Base-by-base conservation (phyloP, 2,888 invertebrate species). In the Patella depressa region DNA sequence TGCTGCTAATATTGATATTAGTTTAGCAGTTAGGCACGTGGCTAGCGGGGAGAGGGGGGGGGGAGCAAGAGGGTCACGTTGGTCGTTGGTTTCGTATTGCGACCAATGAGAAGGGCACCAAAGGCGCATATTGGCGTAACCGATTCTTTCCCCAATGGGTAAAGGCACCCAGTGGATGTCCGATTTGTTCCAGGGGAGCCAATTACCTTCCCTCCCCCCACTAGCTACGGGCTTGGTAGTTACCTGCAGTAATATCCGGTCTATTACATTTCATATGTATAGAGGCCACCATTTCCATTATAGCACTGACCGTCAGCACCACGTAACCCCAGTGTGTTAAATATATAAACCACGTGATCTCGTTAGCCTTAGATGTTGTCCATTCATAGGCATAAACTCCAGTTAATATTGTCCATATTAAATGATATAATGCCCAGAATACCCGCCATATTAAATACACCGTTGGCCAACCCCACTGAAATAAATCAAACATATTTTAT, bases 281-380 rank as follows among this genome's bases (percentile, higher is more conserved):
- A 45, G 79, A 77, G 24, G 69, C 57, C 53, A 57, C 24, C 15
- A 78, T 73, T 24, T 76, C 71, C 53, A 79, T 69, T 29, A 81
- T 24, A 29, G 70, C 54, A 72, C 73, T 71, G 53, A 78, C 7
- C 2, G 75, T 79, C 11, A 79, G 53, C 7, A 77, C 65, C 75
- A 78, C n/a, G 76, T 70, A 81, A 24, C 72, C 70, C 81, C 79
- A 80, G 75, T 78, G 74, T 57, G 81, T 81, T 29, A 79, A 75
- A 73, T 79, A 81, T 54, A 80, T 77, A 78, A 77, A 73, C 81
- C 81, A 81, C 24, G 74, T 74, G 7, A 74, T 65, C 29, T 65
- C 65, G 29, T 74, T 74, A 19, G 34, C 65, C 65, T 74, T 65
- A 2, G 59, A 24, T 45, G 74, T 34, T 7, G 57, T 34, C 74